Evolutionary conservation across 1,140 invertebrate genomes (phyloP), one percentile per base, ranked within the genome.

Genomic region (Sweltsa coloradensis): DNA sequence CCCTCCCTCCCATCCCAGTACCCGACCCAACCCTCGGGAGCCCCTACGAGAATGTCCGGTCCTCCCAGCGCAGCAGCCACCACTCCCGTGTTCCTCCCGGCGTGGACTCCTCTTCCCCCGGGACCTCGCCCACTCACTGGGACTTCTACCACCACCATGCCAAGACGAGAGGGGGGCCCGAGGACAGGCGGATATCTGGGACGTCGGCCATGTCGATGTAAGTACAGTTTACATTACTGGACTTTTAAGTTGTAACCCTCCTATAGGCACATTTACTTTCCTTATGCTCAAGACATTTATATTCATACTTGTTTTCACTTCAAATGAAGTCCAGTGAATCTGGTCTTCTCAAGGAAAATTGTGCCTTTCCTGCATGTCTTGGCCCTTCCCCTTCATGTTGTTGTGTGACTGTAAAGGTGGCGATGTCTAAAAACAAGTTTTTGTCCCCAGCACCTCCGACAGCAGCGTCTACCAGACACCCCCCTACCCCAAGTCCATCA

Each of bases 1-100:
- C 67, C 44, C 61, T 77, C 45, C 75, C 75, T 14, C 74, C 75
- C 19, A 76, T 75, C 41, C 69, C 70, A 23, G 64, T 74, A 34
- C 70, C 73, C 41, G 70, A 74, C 51, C 73, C 74, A 0, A 61
- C 66, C 5, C 55, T 78, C 18, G 75, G 74, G 23, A 77, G 74
- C 58, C 76, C 76, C n/a, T 79, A 79, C 57, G 76, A 79, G 48
- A 78, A 78, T 47, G 75, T 78, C 36, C 65, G 72, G 29, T 67
- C 72, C 11, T 57, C 51, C 9, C 49, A 53, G 18, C 49, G 29
- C 31, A 51, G 47, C 22, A 57, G 22, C 57, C 29, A n/a, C 34
- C 24, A 13, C 0, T 34, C 23, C 7, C 47, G 47, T 45, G 49
- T n/a, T 59, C 52, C 11, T 55, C 57, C 2, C 53, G 7, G 52